Base-by-base conservation (phyloP, 1,140 invertebrate species). In the Macrocentrus cingulum region DNA sequence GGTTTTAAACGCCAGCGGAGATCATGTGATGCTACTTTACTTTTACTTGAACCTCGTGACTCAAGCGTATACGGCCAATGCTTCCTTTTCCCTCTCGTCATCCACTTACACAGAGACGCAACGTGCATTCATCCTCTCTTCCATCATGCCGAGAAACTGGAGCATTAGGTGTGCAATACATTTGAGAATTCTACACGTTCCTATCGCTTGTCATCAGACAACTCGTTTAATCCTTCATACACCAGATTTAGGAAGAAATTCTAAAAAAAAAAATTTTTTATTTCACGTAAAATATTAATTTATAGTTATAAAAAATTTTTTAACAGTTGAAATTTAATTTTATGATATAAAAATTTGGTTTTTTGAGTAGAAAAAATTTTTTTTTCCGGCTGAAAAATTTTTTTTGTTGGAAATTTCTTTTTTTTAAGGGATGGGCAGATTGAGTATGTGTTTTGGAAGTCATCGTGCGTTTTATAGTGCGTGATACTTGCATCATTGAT, bases 11-110 rank as follows among this genome's bases (percentile, higher is more conserved):
- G 36, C 36, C 36, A 39, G 13, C 3, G 36, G 36, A 39, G 51
- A 54, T 54, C 37, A 54, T 54, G 51, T 46, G 54, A 56, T 56
- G 54, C 42, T 48, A 56, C 54, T 48, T 56, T 16, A 48, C 54
- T 46, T 56, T 56, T 56, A 56, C 54, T 56, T 56, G 45, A 48
- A 1, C 20, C 54, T 46, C 42, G 54, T 56, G 54, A 56, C 29
- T 48, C 15, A 7, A 41, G 41, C 42, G 32, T 56, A 19, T 42
- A n/a, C 44, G 9, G 51, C 13, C 15, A 25, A 16, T 20, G 42
- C 54, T 56, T 56, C 42, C 32, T 48, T 44, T 36, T 55, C 13
- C 25, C 39, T 23, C 20, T 44, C 51, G 20, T 54, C 39, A 20
- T 20, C 15, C 2, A 1, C n/a, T 7, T 39, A 41, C 50, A 34